Percentiles rank a stretch among this genome's conserved stretches.
These are phyloP conservation scores for Heterodera schachtii DNA, from an alignment of 1,140 invertebrate genomes.

Conservation along the genomic window DNA sequence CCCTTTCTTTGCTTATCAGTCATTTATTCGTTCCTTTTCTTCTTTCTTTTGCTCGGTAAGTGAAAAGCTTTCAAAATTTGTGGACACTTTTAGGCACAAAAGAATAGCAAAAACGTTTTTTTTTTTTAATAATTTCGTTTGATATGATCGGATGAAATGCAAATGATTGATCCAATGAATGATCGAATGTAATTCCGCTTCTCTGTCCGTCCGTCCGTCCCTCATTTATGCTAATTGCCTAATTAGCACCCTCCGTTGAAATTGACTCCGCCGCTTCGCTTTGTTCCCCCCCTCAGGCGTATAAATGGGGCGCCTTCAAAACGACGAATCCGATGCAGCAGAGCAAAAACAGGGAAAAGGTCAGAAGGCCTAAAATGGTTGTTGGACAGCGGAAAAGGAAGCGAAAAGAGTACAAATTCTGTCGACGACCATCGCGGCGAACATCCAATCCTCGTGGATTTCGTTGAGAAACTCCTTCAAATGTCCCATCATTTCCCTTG, in stretches of 20 bases:
- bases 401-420: constrained; percentile 33
- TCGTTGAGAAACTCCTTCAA: constrained; percentile 59
- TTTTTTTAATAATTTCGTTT: no score
- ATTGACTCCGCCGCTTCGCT: background rate
- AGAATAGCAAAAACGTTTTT: no score
- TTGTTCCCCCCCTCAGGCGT: constrained; percentile 73
- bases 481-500: background rate
- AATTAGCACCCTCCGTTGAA: no score
- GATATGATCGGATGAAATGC: no score
- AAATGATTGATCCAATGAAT: no score
- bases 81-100: no score
- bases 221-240: no score
- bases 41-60: background rate
- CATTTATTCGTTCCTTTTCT: background rate
- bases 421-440: constrained; percentile 94
- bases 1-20: background rate
- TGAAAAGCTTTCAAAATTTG: no score
- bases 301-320: constrained; percentile 91
- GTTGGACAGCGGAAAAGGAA: background rate
- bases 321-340: constrained; percentile 94
- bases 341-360: constrained; percentile 96
- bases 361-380: constrained; percentile 96
- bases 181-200: no score
- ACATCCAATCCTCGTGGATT: constrained; percentile 85
- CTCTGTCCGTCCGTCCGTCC: no score